Base-by-base conservation (phyloP, 2,797 vertebrate species). In the Gymnocypris eckloni region DNA sequence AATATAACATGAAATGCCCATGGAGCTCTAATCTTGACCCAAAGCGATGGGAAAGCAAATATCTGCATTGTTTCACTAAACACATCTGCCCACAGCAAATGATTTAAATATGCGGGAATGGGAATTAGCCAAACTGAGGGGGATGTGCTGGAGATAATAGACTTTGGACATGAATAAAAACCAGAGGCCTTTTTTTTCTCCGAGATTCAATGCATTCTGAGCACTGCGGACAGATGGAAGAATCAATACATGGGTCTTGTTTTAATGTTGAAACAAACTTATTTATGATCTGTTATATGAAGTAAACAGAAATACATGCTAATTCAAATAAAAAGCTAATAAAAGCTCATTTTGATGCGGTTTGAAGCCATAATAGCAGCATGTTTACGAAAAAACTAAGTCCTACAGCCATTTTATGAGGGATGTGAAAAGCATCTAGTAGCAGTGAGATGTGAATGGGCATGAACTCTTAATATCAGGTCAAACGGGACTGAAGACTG, bases 401-500 rank as follows among this genome's bases (percentile, higher is more conserved):
- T 37, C 25, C 33, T 59, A 66, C 48, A 71, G 41, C 28, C 56
- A 61, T 77, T 78, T 77, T 15, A 66, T 37, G 37, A 78, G 13
- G 45, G 79, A 78, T 77, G 59, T 28, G 79, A 66, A 50, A 86
- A 85, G 75, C 82, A 77, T 82, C 70, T 75, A 86, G 84, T 82
- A 61, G 79, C 86, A 78, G 43, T 39, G 72, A 33, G 25, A 52
- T 86, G 87, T 69, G 81, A 90, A 85, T 72, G 88, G 92, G 89
- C 90, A 89, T 89, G 43, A 89, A 81, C 89, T 75, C 81, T 91
- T 33, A 56, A 61, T 59, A 90, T 66, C 79, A 91, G 92, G 92
- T 90, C 93, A 91, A 11, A 86, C 45, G 86, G 84, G 83, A 90
- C 90, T 89, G 91, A 87, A 91, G 91, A 88, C 88, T 88, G 91